Evolutionary conservation across 2,797 vertebrate species (phyloP).

Genomic region (Melopsittacus undulatus): DNA sequence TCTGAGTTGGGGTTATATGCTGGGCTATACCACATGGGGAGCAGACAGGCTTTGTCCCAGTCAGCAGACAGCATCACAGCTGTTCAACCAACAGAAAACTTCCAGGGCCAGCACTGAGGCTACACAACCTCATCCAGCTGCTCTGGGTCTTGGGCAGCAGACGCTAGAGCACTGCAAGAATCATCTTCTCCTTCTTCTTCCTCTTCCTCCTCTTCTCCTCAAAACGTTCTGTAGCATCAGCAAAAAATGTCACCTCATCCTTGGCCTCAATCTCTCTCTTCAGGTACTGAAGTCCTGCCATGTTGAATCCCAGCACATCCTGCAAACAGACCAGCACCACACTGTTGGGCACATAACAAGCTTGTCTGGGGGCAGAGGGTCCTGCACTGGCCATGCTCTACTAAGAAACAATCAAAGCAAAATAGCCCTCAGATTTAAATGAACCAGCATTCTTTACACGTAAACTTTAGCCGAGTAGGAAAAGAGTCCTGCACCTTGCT

Average conservation of each 20-base stretch:
- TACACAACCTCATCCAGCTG: background rate
- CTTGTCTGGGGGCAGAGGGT: background rate
- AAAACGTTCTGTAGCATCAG: slow-evolving; percentile 88
- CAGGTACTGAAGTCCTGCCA: slow-evolving; percentile 90
- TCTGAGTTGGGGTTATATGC: background rate
- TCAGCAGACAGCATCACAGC: background rate
- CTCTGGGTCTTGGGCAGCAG: background rate
- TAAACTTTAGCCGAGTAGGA: background rate
- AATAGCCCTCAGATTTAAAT: background rate
- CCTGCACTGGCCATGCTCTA: background rate
- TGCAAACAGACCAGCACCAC: slow-evolving; percentile 52
- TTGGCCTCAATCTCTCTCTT: slow-evolving; percentile 91
- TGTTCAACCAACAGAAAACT: background rate
- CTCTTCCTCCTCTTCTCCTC: slow-evolving; percentile 87
- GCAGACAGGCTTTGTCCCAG: background rate
- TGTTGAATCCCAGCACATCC: slow-evolving; percentile 94
- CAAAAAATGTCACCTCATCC: slow-evolving; percentile 92
- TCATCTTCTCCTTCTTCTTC: slow-evolving; percentile 87
- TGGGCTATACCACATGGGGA: background rate
- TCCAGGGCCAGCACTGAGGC: background rate
- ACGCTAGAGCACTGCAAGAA: slow-evolving; percentile 84
- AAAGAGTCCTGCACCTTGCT: background rate
- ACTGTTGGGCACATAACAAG: background rate
- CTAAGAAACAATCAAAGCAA: background rate
- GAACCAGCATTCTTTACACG: background rate